phyloP scores from a whole-genome alignment of 2,888 invertebrate species.

The Agrochola litura region DNA sequence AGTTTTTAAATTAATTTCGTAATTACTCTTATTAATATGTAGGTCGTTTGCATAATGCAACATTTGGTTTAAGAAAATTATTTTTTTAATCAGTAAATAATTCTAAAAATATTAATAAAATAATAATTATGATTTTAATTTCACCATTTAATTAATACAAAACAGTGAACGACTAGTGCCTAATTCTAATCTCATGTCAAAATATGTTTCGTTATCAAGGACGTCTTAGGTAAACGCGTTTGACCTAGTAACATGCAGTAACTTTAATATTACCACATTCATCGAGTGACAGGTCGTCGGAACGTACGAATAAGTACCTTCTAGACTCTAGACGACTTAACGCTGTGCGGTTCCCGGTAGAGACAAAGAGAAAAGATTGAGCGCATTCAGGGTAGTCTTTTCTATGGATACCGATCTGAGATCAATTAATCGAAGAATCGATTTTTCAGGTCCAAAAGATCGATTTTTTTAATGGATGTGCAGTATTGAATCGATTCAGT shows the following conservation, averaged over 20 bases:
- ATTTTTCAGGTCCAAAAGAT: no score
- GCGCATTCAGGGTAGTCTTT: no score
- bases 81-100: background rate
- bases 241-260: conserved; percentile 58
- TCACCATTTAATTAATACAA: no score
- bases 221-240: conserved; percentile 54
- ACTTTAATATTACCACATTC: conserved; percentile 48
- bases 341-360: background rate
- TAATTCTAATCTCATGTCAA: conserved; percentile 51
- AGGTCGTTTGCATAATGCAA: background rate
- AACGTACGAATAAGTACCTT: no score
- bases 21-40: background rate
- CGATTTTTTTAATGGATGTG: no score
- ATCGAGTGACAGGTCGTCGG: conserved; percentile 4
- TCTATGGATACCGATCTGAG: no score
- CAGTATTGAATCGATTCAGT: no score
- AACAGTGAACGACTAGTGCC: conserved; percentile 19
- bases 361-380: background rate
- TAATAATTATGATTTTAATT: background rate
- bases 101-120: background rate
- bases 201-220: conserved; percentile 65
- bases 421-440: no score
- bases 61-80: background rate
- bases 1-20: background rate
- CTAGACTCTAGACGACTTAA: background rate